Evolutionary conservation across 64 coral and sea anemone species (phyloP), one percentile per base, ranked within the genome.

Genomic region (Montipora sp.): DNA sequence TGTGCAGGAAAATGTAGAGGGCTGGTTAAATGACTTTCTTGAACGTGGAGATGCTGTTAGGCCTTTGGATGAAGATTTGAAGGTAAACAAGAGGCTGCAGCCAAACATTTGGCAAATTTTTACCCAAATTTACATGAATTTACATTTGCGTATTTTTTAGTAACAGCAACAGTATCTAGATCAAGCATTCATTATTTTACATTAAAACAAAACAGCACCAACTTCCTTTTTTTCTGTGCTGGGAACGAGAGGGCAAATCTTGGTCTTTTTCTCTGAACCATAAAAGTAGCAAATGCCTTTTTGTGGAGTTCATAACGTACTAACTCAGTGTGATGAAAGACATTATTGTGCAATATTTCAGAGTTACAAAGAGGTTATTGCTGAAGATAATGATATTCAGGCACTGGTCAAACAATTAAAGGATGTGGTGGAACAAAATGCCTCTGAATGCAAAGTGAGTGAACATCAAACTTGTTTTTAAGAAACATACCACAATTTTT

Each of bases 1-100:
- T 75, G 98, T 99, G 2, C 98, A 99, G 65, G 94, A 99, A 19
- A 89, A 65, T 23, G 89, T 94, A 3, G 49, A 90, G 19, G 80
- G 66, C 27, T 96, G 94, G 94, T 75, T 96, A 47, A 81, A 99
- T 21, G 94, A 99, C 70, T 99, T 99, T 47, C 94, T 99, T 11
- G 89, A 88, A 44, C 88, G 98, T 69, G 90, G 88, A 44, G 90
- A 93, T 36, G 78, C 85, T 44, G 85, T 99, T 43, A 96, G 80
- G 18, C 94, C 98, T 76, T 65, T 96, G 22, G 89, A 99, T 74
- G 78, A 76, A 59, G 84, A 89, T 18, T 43, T 79, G 60, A 94
- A 99, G 92, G 94, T 96, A 96, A 87, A 15, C 69, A 16, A 75
- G 50, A 5, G 3, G 21, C 48, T 72, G 3, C 73, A 23, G 10